Percentiles rank a stretch among this genome's conserved stretches.
Conservation (phyloP, 2,797 vertebrate species). For the Phrynocephalus forsythii region DNA sequence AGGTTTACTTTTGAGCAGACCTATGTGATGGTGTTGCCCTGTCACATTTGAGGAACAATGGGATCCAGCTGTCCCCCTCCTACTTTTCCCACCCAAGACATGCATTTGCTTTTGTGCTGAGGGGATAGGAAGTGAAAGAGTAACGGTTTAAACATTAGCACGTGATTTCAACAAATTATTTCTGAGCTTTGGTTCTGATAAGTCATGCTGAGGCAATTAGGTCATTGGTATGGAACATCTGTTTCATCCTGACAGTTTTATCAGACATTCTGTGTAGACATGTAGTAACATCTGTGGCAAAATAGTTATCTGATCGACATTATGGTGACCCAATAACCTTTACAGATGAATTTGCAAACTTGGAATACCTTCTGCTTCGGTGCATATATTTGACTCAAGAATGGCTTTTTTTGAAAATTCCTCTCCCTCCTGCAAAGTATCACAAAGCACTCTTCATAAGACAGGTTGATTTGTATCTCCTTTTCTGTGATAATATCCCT, state of each 20-base stretch:
- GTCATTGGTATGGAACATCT: neutral
- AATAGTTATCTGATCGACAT: neutral
- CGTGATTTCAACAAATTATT: too few relatives aligned
- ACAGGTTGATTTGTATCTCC: slow-evolving; percentile 59
- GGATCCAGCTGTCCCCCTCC: too few relatives aligned
- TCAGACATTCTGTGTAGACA: neutral
- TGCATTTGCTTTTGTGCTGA: too few relatives aligned
- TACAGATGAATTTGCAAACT: slow-evolving; percentile 9
- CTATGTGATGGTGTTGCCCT: too few relatives aligned
- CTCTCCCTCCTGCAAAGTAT: neutral
- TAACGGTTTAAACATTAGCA: too few relatives aligned
- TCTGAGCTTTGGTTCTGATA: too few relatives aligned
- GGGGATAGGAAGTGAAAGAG: too few relatives aligned
- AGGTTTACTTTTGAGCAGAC: too few relatives aligned
- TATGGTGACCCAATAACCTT: slow-evolving; percentile 1
- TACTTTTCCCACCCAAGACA: too few relatives aligned
- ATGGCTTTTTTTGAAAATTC: neutral
- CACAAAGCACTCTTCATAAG: slow-evolving; percentile 52
- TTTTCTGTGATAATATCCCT: slow-evolving; percentile 54
- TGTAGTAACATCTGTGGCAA: neutral
- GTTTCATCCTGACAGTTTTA: neutral
- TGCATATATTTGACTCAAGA: neutral
- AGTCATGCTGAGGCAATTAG: neutral
- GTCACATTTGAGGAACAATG: too few relatives aligned
- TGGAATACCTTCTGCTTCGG: neutral